phyloP scores from a whole-genome alignment of 2,797 vertebrate species.

The Cyprinella venusta region DNA sequence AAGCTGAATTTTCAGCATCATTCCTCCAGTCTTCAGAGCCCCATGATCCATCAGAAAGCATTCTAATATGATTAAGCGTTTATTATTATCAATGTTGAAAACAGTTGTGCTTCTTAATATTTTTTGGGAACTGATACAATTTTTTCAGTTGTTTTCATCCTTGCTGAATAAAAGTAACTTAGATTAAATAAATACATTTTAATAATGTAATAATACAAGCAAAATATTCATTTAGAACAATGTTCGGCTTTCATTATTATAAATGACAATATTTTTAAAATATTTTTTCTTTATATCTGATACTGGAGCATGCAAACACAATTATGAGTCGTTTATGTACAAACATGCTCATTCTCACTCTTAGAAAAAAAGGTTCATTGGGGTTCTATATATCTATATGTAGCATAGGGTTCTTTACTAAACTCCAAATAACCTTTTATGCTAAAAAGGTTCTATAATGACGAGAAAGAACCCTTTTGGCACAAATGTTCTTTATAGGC shows the following conservation, averaged over 20 bases:
- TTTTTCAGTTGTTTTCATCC: not conserved
- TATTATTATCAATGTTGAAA: not conserved
- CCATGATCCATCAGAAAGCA: not conserved
- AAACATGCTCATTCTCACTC: not conserved
- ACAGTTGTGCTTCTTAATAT: too few relatives aligned
- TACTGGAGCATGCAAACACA: not conserved
- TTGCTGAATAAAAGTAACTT: not conserved
- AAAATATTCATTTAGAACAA: not conserved
- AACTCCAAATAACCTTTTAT: too few relatives aligned
- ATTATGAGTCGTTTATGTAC: not conserved
- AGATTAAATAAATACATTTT: not conserved
- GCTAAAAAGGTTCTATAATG: too few relatives aligned
- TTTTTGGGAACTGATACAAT: too few relatives aligned
- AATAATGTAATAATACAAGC: not conserved
- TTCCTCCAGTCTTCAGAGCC: not conserved
- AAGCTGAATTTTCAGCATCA: not conserved
- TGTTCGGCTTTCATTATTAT: not conserved
- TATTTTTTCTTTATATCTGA: not conserved
- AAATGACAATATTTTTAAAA: not conserved
- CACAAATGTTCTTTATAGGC: too few relatives aligned
- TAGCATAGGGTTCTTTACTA: too few relatives aligned
- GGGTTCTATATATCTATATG: too few relatives aligned
- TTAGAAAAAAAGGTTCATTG: too few relatives aligned
- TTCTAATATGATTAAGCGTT: not conserved
- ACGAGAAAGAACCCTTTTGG: too few relatives aligned